Percentiles rank a stretch among this genome's conserved stretches.
Evolutionary conservation across 2,888 invertebrate genomes (phyloP).

Genomic region (Cephus pulcher): DNA sequence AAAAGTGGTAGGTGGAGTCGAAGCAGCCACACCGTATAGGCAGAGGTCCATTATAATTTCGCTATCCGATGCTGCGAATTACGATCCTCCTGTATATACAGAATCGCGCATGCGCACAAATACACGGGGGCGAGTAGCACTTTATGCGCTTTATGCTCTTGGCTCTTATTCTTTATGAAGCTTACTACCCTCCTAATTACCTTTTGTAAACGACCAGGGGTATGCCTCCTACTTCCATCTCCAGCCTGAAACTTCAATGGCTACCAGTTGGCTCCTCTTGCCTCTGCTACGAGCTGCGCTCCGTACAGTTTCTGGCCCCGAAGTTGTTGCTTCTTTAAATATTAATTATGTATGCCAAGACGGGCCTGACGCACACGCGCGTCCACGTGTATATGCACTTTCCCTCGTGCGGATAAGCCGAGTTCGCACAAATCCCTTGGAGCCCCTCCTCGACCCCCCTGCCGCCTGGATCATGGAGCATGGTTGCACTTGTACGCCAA

Average conservation of each 20-base stretch:
- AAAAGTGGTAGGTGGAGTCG: not conserved
- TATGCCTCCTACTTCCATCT: not conserved
- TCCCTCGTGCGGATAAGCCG: constrained; percentile 44
- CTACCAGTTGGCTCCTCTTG: not conserved
- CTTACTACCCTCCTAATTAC: constrained; percentile 27
- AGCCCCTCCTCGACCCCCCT: constrained; percentile 4
- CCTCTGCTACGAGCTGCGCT: not conserved
- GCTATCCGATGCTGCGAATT: not conserved
- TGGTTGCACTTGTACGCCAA: constrained; percentile 42
- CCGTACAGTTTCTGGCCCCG: constrained; percentile 19
- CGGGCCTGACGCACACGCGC: constrained; percentile 45
- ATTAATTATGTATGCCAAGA: constrained; percentile 62
- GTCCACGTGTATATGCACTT: constrained; percentile 29
- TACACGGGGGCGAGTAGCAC: not conserved
- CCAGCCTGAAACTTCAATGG: not conserved
- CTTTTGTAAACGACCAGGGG: constrained; percentile 30
- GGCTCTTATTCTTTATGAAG: not conserved
- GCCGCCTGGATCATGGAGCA: not conserved
- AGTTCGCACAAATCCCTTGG: constrained; percentile 10
- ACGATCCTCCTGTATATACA: not conserved
- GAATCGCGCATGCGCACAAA: not conserved
- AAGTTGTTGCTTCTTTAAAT: constrained; percentile 53
- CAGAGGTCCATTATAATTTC: not conserved
- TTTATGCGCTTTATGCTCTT: not conserved
- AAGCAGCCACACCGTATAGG: not conserved